Evolutionary conservation across 2,113 vertebrate genomes (phyloP), one percentile per base, ranked within the genome.

Genomic region (Ammodytes dubius): DNA sequence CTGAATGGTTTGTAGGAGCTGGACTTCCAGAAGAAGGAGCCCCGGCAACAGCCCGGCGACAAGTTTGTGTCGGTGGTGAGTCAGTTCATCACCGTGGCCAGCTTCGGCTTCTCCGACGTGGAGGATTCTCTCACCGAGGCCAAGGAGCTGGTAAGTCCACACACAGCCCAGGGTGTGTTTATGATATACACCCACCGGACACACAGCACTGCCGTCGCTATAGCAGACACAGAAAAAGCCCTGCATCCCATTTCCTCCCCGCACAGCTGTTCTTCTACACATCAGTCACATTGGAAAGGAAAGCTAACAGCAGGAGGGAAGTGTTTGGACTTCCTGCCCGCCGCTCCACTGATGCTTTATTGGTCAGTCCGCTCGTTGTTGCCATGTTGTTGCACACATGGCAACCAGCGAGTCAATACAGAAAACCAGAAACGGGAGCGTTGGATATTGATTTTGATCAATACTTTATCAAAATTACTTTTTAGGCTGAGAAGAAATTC

Each of bases 61-160:
- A 99, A 99, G 92, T 99, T 99, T 90, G 97, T 98, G 83, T 96
- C 97, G 0, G 98, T 99, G 0, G 98, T 99, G 93, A 99, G 99
- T 94, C 98, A 99, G 95, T 99, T 99, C 92, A 96, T 99, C 95
- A 98, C 99, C 0, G 86, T 99, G 79, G 99, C 97, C 89, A 98
- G 98, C 93, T 99, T 99, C 94, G 97, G 99, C 94, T 99, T 99
- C 94, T 99, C 98, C 0, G 98, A 99, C 0, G 97, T 99, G 0
- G 99, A 99, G 88, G 99, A 99, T 89, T 98, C 97, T 54, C 96
- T 99, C 74, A 85, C 64, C 1, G 98, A 99, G 92, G 96, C 98
- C 17, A 99, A 97, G 91, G 98, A 99, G 46, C 95, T 99, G 96
- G 99, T 99, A 93, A 96, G 94, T 76, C 40, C 27, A 27, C 27